Base-by-base conservation (phyloP, 1,140 invertebrate genomes). In the Acyrthosiphon pisum region DNA sequence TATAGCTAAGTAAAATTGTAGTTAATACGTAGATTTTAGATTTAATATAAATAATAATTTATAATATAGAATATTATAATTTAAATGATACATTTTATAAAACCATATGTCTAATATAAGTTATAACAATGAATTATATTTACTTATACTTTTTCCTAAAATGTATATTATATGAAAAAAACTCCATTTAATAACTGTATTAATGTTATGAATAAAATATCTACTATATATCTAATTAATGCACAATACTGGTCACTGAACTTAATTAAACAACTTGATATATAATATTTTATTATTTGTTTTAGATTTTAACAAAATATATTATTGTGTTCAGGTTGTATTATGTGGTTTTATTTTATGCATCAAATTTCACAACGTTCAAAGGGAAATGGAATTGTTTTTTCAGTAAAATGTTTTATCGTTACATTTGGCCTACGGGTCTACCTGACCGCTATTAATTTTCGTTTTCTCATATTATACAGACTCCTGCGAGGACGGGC, bases 401-500 rank as follows among this genome's bases (percentile, higher is more conserved):
- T 91, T 92, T 83, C 68, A 35, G 68, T 50, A 37, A 56, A 84
- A 83, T 56, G 20, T 90, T 44, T 35, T n/a, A 30, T 14, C 37
- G 9, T 84, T 92, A 46, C 30, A 26, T 44, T 93, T 56, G n/a
- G 14, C 37, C 37, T 44, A 68, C 8, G 50, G 22, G 1, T 53
- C 46, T 81, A 92, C 68, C 60, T 92, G 35, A 93, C 81, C 76
- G n/a, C 91, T 41, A 93, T 93, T 93, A 50, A 93, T 84, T 93
- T 93, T 93, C 46, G n/a, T 93, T 93, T 84, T 53, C 76, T 53
- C 48, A 22, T 68, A 68, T 53, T 50, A 83, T 50, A 92, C 91
- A 60, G n/a, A 56, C 76, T 50, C 35, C 20, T 37, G 6, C 2
- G n/a, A 26, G 11, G 9, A 84, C 26, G 23, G 81, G 46, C 20